Base-by-base conservation (phyloP, 1,140 invertebrate genomes). In the Leptinotarsa undecemlineata region DNA sequence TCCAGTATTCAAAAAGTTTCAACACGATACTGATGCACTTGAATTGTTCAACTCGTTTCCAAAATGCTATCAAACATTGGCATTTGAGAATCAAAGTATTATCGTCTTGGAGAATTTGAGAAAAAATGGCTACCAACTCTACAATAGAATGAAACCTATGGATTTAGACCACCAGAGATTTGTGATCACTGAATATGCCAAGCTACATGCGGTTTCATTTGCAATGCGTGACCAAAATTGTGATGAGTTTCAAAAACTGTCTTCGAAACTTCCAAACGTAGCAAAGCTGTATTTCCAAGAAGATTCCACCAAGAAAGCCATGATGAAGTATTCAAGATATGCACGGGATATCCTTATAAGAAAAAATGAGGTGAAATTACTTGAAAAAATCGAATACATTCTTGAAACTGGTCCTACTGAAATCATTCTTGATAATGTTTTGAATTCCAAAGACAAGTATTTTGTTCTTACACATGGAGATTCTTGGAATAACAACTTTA, bases 381-480 rank as follows among this genome's bases (percentile, higher is more conserved):
- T 23, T 6, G 48, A 70, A 20, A 77, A 74, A 74, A 13, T 73
- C 8, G 62, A 75, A 19, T 14, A 57, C 42, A 74, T 80, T 15
- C 21, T 71, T 3, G 15, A 63, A 64, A 76, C 76, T 21, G 61
- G 75, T 19, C 33, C n/a, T 20, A 70, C 73, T 76, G 51, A 70
- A 14, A 33, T 67, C 21, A 21, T 68, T 48, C 15, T 68, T 82
- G 86, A 88, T 87, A 87, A 87, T 85, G 87, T 87, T 84, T 79
- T 85, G 85, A 82, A 80, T 81, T 81, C 83, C 84, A 42, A 62
- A 6, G 70, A 71, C 26, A 20, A 73, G 17, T 33, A 68, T 23
- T 85, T 83, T 86, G 86, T 88, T 84, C 88, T 88, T 84, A 82
- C 84, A 33, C 89, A 90, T 77, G 88, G 88, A n/a, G 89, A 89